Conservation (phyloP, 2,797 vertebrate species). For the Cercopithecus petaurista region DNA sequence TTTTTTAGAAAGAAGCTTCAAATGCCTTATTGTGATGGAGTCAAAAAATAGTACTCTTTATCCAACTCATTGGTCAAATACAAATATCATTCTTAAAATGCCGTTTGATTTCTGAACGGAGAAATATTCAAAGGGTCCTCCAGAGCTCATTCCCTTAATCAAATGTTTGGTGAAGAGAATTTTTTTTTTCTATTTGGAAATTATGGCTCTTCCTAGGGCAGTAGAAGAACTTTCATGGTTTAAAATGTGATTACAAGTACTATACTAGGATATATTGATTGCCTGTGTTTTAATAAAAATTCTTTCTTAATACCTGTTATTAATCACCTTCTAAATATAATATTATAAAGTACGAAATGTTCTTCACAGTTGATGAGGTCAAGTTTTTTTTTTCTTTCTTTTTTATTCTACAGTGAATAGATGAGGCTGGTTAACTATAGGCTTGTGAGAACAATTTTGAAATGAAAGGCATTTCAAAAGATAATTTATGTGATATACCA, state of each 20-base stretch:
- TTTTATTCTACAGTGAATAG: not conserved
- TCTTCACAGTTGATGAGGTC: not conserved
- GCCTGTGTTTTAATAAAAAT: not conserved
- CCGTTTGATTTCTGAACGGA: not conserved
- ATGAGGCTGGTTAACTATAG: not conserved
- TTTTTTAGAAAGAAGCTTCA: not conserved
- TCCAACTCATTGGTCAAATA: not conserved
- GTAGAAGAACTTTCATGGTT: not conserved
- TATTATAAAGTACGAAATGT: not conserved
- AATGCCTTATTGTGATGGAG: not conserved
- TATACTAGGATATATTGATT: not conserved
- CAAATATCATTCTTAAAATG: constrained; percentile 24
- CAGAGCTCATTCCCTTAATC: not conserved
- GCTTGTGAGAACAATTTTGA: not conserved
- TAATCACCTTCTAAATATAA: not conserved
- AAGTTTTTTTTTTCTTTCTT: not conserved
- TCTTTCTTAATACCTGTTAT: not conserved
- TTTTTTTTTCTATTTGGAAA: not conserved
- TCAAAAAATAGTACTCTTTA: constrained; percentile 6
- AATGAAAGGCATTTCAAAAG: constrained; percentile 13
- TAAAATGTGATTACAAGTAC: not conserved
- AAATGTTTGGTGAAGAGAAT: not conserved
- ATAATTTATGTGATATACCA: not conserved
- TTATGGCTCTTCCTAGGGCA: not conserved
- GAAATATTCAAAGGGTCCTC: not conserved